Evolutionary conservation across 2,113 vertebrate genomes (phyloP).

Genomic region (Nasalis larvatus): DNA sequence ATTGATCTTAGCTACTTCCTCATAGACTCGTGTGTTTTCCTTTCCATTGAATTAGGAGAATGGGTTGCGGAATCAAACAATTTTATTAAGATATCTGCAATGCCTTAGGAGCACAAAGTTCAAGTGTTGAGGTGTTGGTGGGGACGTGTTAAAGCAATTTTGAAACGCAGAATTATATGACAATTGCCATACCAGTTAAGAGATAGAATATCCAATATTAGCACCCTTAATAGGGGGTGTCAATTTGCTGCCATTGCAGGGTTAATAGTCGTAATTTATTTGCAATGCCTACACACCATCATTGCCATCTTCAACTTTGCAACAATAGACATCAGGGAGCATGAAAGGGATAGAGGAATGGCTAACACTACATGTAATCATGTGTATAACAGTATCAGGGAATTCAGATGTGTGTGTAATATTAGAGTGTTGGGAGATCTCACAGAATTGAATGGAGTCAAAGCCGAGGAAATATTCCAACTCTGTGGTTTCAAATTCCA

Average conservation of each 20-base stretch:
- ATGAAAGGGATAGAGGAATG: neutral
- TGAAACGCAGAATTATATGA: neutral
- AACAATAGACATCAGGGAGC: neutral
- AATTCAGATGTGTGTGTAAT: neutral
- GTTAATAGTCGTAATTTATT: neutral
- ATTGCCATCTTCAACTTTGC: neutral
- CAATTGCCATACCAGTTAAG: neutral
- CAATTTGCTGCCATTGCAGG: neutral
- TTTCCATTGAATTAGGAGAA: neutral
- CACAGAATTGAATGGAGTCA: neutral
- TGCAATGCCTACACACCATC: neutral
- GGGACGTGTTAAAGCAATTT: neutral
- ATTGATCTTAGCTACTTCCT: neutral
- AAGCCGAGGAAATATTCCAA: constrained; percentile 20
- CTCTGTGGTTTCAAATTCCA: neutral
- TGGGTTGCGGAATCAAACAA: neutral
- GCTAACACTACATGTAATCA: neutral
- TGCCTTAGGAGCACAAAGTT: neutral
- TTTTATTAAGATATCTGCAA: neutral
- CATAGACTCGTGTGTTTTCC: rapidly evolving
- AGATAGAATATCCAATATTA: neutral
- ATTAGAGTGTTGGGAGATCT: neutral
- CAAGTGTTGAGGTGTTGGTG: neutral
- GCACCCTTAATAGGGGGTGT: neutral
- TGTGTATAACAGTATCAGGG: neutral